A percentile compares a stretch with the other conserved stretches of the same genome.
These are phyloP conservation scores for Acanthiza pusilla DNA, from an alignment of 2,797 vertebrate species.

Conservation along the genomic window DNA sequence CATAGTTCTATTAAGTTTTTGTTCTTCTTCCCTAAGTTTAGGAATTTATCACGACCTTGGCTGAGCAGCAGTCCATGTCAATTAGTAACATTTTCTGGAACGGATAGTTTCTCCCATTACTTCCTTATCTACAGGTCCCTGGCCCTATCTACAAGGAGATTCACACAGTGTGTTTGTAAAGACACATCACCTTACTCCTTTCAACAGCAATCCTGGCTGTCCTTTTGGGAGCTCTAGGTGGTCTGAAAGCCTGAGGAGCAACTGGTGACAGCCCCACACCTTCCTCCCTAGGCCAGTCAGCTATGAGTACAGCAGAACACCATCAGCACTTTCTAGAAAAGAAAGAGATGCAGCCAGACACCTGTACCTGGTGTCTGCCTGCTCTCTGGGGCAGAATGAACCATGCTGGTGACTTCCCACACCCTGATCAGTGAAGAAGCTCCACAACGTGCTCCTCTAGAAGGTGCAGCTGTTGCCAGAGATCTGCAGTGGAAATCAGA, in stretches of 20 bases:
- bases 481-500: neutral
- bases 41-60: neutral
- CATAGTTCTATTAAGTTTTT: neutral
- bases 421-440: neutral
- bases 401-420: fast-evolving
- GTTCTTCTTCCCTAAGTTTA: neutral
- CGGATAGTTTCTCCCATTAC: neutral
- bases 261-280: neutral
- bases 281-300: neutral
- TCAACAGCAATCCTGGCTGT: neutral
- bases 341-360: neutral
- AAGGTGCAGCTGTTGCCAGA: neutral
- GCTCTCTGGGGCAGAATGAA: neutral
- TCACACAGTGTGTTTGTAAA: neutral
- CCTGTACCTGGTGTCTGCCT: neutral
- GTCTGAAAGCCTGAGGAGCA: neutral
- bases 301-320: fast-evolving
- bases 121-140: neutral
- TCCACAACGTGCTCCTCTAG: fast-evolving
- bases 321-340: neutral
- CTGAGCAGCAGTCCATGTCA: neutral
- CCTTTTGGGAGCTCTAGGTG: neutral
- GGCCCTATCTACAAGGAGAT: neutral
- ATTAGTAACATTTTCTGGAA: neutral
- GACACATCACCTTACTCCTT: neutral